These are phyloP conservation scores for Pachyseris speciosa DNA, from an alignment of 64 coral and sea anemone genomes.

Conservation along the genomic window DNA sequence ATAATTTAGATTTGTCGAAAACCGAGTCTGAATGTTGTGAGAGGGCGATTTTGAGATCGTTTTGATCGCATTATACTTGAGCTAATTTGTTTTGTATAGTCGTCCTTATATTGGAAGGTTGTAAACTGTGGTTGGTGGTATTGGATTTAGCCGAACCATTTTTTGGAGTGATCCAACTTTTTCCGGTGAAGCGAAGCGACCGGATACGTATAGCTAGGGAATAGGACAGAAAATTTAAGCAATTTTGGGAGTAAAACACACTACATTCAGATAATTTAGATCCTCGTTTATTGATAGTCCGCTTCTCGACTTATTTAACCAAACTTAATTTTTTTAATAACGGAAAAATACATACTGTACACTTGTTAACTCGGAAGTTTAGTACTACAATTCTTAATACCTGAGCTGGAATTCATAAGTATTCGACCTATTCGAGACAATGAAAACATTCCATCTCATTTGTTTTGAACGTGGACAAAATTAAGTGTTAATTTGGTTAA, in stretches of 20 bases:
- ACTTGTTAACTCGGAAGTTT: background rate
- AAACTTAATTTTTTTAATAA: slow-evolving; percentile 36
- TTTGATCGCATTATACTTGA: no score
- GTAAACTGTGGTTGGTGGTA: no score
- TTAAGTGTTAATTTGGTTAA: slow-evolving; percentile 6
- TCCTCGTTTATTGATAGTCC: slow-evolving; percentile 20
- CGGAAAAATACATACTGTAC: slow-evolving; percentile 37
- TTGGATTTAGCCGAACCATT: no score
- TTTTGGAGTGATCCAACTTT: no score
- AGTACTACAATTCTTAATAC: background rate
- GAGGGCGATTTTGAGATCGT: no score
- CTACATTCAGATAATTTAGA: background rate
- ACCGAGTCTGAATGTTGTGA: no score
- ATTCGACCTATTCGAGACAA: background rate
- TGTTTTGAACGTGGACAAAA: slow-evolving; percentile 4
- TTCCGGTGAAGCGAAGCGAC: no score
- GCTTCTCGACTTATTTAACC: background rate
- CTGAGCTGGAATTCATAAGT: background rate
- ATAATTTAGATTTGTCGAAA: no score
- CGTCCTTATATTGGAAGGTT: no score
- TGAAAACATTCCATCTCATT: background rate
- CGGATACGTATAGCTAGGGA: no score
- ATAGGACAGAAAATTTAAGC: background rate
- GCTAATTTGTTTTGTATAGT: no score
- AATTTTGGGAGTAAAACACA: background rate